Evolutionary conservation across 2,797 vertebrate species (phyloP), one percentile per base, ranked within the genome.

Genomic region (Furcifer pardalis): DNA sequence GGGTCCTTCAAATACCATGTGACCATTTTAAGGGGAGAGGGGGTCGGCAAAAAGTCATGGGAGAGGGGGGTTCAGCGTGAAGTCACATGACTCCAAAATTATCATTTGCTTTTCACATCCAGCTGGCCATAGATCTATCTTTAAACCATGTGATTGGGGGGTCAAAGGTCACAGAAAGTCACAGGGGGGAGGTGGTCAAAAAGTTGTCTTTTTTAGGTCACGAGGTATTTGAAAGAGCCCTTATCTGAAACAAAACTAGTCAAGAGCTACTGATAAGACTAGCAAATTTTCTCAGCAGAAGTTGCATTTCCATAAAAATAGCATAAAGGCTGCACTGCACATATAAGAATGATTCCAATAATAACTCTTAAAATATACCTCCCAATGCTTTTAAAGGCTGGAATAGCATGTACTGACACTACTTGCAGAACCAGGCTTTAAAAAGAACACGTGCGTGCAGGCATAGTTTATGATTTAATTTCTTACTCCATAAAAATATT

Each of bases 401-500:
- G 30, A 56, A 81, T 37, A 69, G n/a, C 52, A 17, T 68, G 27
- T 27, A 52, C 30, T 37, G 63, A 52, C 44, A 37, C 25, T 7
- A 49, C 78, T 32, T 79, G 77, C 19, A 3, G 40, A 35, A 82
- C 62, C 15, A 35, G 72, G 52, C 84, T 81, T 6, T 84, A 84
- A 87, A 32, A 69, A 79, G 79, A 77, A 63, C 21, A 86, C 87
- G 89, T 85, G 83, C 60, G 69, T 89, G 71, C 80, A 90, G 89
- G 89, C 80, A 81, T 75, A 87, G 86, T 85, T 56, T 88, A 82
- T 88, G 82, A 92, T 92, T 92, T 86, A 89, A 59, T 81, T 68
- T 87, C 86, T 89, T 87, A 89, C 84, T 89, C 90, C 89, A 84
- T 83, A 87, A 88, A 94, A 92, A 92, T 79, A 87, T 92, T 91